Evolutionary conservation across 2,113 vertebrate genomes (phyloP).

Genomic region (Odontophorus gujanensis): DNA sequence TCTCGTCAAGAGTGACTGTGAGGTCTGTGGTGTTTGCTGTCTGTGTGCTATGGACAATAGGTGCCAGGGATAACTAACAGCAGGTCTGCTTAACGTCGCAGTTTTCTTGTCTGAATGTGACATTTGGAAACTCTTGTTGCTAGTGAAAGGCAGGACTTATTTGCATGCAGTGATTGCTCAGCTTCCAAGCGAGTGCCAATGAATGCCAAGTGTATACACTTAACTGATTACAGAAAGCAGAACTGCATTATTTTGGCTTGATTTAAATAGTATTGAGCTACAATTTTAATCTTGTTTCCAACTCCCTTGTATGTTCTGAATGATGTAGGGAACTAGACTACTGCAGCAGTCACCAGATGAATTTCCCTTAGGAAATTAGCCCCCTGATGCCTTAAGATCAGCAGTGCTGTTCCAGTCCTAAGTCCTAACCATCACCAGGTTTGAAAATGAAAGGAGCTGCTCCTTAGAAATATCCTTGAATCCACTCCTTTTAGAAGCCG

Average conservation of each 20-base stretch:
- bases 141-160: neutral
- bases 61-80: neutral
- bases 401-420: neutral
- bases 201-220: neutral
- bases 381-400: neutral
- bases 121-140: neutral
- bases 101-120: neutral
- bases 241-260: neutral
- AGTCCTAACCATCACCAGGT: neutral
- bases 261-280: neutral
- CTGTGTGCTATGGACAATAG: neutral
- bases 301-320: rapidly evolving
- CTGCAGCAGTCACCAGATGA: neutral
- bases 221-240: neutral
- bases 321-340: neutral
- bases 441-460: neutral
- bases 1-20: neutral
- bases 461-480: neutral
- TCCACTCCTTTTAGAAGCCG: neutral
- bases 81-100: neutral
- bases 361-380: neutral
- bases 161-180: neutral
- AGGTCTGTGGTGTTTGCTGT: neutral
- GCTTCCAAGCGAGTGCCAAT: neutral
- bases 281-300: neutral